These are phyloP conservation scores for Neotoma lepida DNA, from an alignment of 2,113 vertebrate species.

Conservation along the genomic window DNA sequence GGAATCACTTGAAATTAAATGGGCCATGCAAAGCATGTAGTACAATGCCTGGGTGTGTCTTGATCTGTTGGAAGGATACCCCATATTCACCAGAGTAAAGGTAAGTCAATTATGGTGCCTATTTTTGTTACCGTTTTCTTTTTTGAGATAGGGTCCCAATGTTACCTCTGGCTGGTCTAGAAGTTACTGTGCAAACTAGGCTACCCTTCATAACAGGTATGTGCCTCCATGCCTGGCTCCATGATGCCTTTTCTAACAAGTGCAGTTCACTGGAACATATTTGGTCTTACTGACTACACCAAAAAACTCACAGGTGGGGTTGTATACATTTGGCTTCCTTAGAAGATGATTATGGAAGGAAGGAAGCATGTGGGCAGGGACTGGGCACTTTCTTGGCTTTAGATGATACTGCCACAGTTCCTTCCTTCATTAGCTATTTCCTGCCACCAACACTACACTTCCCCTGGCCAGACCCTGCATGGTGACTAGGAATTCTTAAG, in stretches of 20 bases:
- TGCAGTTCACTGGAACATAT: background rate
- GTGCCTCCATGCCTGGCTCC: background rate
- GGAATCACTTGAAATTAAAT: background rate
- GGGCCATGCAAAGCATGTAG: background rate
- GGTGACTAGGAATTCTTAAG: background rate
- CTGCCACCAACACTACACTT: background rate
- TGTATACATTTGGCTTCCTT: background rate
- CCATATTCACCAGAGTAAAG: background rate
- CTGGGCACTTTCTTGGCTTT: background rate
- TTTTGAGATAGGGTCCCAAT: background rate
- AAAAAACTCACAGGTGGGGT: background rate
- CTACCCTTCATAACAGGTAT: background rate
- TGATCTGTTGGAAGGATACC: background rate
- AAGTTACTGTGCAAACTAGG: background rate
- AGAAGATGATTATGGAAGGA: background rate
- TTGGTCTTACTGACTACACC: background rate
- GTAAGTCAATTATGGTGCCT: background rate
- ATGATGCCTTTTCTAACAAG: background rate
- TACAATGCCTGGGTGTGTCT: background rate
- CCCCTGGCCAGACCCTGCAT: background rate
- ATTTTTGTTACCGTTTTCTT: background rate
- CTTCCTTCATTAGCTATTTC: background rate
- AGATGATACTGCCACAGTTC: background rate
- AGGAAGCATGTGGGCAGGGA: background rate
- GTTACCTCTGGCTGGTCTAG: background rate